Evolutionary conservation across 2,888 invertebrate species (phyloP).

Genomic region (Latheticus oryzae): DNA sequence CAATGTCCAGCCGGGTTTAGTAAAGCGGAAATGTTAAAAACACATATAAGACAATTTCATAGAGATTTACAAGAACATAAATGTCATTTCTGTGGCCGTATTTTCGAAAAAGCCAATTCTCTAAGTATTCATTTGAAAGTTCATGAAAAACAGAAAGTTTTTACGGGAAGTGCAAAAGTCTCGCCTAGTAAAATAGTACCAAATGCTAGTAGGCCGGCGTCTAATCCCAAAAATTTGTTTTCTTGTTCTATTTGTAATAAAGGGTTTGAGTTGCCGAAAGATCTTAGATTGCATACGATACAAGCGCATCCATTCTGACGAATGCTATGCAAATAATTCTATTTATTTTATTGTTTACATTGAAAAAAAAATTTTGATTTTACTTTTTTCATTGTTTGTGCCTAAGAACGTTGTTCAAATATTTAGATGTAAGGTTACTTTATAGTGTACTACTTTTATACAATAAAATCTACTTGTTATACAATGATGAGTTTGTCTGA

Average conservation of each 20-base stretch:
- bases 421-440: slow-evolving; percentile 15
- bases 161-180: slow-evolving; percentile 49
- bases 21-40: slow-evolving; percentile 72
- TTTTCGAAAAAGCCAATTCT: slow-evolving; percentile 72
- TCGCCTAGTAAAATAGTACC: slow-evolving; percentile 5
- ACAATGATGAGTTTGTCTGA: neutral
- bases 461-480: slow-evolving; percentile 30
- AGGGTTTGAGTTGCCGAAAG: slow-evolving; percentile 61
- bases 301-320: slow-evolving; percentile 62
- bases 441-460: slow-evolving; percentile 30
- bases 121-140: slow-evolving; percentile 73
- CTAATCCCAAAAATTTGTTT: slow-evolving; percentile 63
- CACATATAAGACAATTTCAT: slow-evolving; percentile 74
- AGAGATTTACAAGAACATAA: slow-evolving; percentile 66
- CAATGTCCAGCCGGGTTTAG: slow-evolving; percentile 74
- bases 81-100: slow-evolving; percentile 75
- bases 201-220: slow-evolving; percentile 58
- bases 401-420: slow-evolving; percentile 38
- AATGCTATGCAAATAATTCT: slow-evolving; percentile 39
- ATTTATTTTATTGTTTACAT: slow-evolving; percentile 10
- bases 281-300: slow-evolving; percentile 62
- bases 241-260: slow-evolving; percentile 72
- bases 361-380: slow-evolving; percentile 3
- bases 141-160: slow-evolving; percentile 68
- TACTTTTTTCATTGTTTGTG: slow-evolving; percentile 41